Evolutionary conservation across 2,113 vertebrate genomes (phyloP), one percentile per base, ranked within the genome.

Genomic region (Stigmatopora argus): DNA sequence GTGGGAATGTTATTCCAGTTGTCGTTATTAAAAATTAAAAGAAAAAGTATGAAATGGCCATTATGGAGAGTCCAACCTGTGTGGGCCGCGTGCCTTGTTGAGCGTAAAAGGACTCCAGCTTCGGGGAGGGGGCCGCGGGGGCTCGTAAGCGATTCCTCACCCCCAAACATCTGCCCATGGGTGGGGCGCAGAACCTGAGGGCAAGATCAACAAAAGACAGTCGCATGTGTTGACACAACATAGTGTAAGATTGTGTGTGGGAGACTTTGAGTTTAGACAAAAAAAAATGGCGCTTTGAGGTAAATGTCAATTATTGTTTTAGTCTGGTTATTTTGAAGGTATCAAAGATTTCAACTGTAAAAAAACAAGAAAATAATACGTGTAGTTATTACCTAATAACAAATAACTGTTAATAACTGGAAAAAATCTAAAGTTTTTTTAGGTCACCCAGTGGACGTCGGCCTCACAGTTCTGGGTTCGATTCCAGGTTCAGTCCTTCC

Each of bases 91-190:
- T 34, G 65, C 53, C 65, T 0, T 64, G 81, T 60, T 83, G 75
- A 34, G 35, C 79, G 67, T 94, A 96, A 85, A 94, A 95, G 0
- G 61, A 77, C 89, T 96, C 94, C 82, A 96, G 87, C 23, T 77
- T 4, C 0, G 82, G 86, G 64, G 84, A 91, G 21, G 89, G 85
- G 46, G 83, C 55, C 9, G 83, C 83, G 44, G 75, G 85, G 63
- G 85, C 69, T 64, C 82, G 59, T 6, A 81, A 35, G 66, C 86
- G 91, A 72, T 93, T 92, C 79, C 67, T 90, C 46, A 96, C 89
- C 52, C 94, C 93, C 68, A 96, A 73, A 71, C 73, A 88, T 76
- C 73, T 81, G 72, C 90, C 89, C 65, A 96, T 87, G 64, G 94
- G 93, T 63, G 93, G 75, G 60, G 90, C 92, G 31, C 93, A 49